Evolutionary conservation across 1,140 invertebrate species (phyloP), one percentile per base, ranked within the genome.

Genomic region (Drosophila setifemur): DNA sequence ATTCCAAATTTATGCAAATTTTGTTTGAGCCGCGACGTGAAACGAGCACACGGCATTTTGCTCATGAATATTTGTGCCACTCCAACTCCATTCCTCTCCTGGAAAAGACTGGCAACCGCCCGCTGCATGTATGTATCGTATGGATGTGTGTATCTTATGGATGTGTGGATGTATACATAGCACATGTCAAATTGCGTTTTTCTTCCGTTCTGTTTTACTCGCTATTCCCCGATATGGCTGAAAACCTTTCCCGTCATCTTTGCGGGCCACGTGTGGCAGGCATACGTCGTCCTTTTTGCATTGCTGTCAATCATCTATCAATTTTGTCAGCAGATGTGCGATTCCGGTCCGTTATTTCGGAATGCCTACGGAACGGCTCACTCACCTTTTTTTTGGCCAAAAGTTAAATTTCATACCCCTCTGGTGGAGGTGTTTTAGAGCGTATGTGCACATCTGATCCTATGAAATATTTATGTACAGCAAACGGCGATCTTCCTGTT

Each of bases 1-100:
- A 82, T 82, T 69, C 79, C 73, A 83, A 82, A 83, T 82, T 82
- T 83, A 82, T 82, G 77, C 78, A 82, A 82, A 82, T 83, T 77
- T 58, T 49, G 29, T 55, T 31, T 33, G 53, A 72, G 60, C 53
- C 29, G 47, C 29, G 57, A 47, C 49, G 42, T 26, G 49, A 28
- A 39, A 67, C 19, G 50, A 48, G 39, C 60, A 64, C 58, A 81
- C 44, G 76, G 44, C 58, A 60, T 66, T 79, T 82, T 72, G 58
- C 77, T 76, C 77, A 82, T 77, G 77, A 83, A 83, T 82, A 82
- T 83, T 83, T 82, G 67, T 76, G 77, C 47, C 64, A 57, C 50
- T 26, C 29, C 29, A 37, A 60, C 25, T 12, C 28, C 29, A n/a
- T n/a, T n/a, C n/a, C n/a, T n/a, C n/a, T n/a, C n/a, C 28, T 14